phyloP scores from a whole-genome alignment of 2,113 vertebrate genomes.

The Hemiprocne comata region DNA sequence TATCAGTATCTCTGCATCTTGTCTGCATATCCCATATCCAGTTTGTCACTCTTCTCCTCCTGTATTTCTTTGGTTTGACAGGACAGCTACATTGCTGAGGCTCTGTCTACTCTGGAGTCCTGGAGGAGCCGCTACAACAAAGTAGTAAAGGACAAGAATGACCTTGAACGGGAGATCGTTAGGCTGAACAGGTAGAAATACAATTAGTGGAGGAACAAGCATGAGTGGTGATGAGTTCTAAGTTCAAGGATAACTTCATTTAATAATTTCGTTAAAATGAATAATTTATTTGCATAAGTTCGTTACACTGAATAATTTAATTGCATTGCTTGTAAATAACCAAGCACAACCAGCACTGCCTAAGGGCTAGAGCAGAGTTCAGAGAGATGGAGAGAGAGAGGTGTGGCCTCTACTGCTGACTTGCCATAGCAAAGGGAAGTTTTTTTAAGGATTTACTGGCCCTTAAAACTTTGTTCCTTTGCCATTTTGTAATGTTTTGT shows the following conservation, averaged over 20 bases:
- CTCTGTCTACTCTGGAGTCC: slow-evolving; percentile 78
- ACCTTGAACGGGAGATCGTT: slow-evolving; percentile 83
- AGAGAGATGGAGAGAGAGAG: not conserved
- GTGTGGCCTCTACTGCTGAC: not conserved
- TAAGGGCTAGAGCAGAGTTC: not conserved
- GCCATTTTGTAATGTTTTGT: not conserved
- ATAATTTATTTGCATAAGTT: not conserved
- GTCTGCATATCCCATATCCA: not conserved
- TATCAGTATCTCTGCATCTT: not conserved
- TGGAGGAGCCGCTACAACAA: slow-evolving; percentile 83
- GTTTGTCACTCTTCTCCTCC: not conserved
- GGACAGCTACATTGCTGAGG: slow-evolving; percentile 83
- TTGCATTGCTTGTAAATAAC: not conserved
- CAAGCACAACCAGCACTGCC: not conserved
- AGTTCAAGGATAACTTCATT: not conserved
- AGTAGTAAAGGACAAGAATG: slow-evolving; percentile 83
- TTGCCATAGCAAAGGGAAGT: not conserved
- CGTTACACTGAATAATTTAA: not conserved
- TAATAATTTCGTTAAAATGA: not conserved
- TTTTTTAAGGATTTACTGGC: not conserved
- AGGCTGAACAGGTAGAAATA: slow-evolving; percentile 83
- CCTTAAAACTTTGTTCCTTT: not conserved
- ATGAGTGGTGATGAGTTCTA: not conserved
- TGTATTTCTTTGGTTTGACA: slow-evolving; percentile 20
- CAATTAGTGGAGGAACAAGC: not conserved